Evolutionary conservation across 2,797 vertebrate species (phyloP), one percentile per base, ranked within the genome.

Genomic region (Microctenopoma lineatum): DNA sequence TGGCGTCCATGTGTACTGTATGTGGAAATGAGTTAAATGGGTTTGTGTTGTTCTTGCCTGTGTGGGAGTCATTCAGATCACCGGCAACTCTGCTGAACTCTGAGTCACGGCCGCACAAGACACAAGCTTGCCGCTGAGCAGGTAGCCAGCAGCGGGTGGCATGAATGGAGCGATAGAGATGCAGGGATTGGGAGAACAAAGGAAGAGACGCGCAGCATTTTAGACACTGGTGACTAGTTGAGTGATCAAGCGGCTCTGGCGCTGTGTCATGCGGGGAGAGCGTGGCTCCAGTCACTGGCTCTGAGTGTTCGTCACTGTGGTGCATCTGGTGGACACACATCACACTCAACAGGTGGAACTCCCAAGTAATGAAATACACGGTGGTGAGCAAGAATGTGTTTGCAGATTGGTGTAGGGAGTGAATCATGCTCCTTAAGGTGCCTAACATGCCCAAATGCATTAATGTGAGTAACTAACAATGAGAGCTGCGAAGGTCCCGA

Each of bases 71-170:
- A 55, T 45, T 60, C 4, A 1, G 59, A 46, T 48, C 29, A 44
- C 41, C 32, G 54, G 39, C 63, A 56, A 70, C 77, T 74, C 65
- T 46, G 62, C 62, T 25, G 46, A 63, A 59, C 48, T 73, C 68
- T 79, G 69, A 87, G 42, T 80, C 75, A 71, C 56, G 4, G 59
- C 42, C 27, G 32, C 32, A 32, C 29, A 5, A n/a, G 47, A 59
- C 57, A 27, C 34, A 0, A 60, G 29, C 59, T 32, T 14, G 70
- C 50, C 61, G 45, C 36, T 39, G 74, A 78, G 60, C 80, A 86
- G 77, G 84, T 77, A 80, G 60, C 70, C 65, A 53, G 75, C 71
- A 85, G 79, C 72, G 62, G 57, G 62, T 66, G 75, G 70, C 21
- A 11, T 5, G 5, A 51, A 48, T 29, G 62, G 18, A 66, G 50